Evolutionary conservation across 2,888 invertebrate species (phyloP), one percentile per base, ranked within the genome.

Genomic region (Pardosa pseudoannulata): DNA sequence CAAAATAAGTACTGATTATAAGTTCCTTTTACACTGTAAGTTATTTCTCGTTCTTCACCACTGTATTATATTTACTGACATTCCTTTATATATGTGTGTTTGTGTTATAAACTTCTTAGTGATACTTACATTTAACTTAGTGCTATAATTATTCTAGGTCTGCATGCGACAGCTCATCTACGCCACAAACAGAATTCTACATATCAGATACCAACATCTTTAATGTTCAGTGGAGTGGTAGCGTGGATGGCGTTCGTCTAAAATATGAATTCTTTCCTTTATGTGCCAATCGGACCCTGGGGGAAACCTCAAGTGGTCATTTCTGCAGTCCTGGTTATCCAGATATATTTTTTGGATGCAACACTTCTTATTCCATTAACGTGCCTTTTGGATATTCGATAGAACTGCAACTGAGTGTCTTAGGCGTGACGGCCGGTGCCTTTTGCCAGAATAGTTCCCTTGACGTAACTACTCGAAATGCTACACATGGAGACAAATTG

Each of bases 321-420:
- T 86, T 86, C 27, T 86, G 85, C 68, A 79, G 73, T 41, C 31
- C 74, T 27, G 85, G 85, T 32, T 86, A 79, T 23, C 85, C 85
- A 3, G 79, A 86, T 46, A 31, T 79, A 19, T 32, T 79, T 41
- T 79, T 79, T n/a, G 85, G 79, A 11, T 79, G 85, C 27, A 64
- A 62, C 6, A 64, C 19, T n/a, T 29, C 74, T 19, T 79, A 87
- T 36, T 73, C 78, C 41, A 71, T 87, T 64, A 46, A 81, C 28
- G 87, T 87, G 81, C 87, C 87, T 87, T 87, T 87, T 27, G 81
- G 87, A 72, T 81, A 78, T 65, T 50, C 75, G 7, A 78, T 87
- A 7, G 81, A 87, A 41, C 36, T 87, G 28, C 36, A 81, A 64
- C 41, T 87, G 67, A 71, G 50, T 74, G 70, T 78, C 70, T 29